These are phyloP conservation scores for Proterorhinus semilunaris DNA, from an alignment of 2,113 vertebrate genomes.

Conservation along the genomic window DNA sequence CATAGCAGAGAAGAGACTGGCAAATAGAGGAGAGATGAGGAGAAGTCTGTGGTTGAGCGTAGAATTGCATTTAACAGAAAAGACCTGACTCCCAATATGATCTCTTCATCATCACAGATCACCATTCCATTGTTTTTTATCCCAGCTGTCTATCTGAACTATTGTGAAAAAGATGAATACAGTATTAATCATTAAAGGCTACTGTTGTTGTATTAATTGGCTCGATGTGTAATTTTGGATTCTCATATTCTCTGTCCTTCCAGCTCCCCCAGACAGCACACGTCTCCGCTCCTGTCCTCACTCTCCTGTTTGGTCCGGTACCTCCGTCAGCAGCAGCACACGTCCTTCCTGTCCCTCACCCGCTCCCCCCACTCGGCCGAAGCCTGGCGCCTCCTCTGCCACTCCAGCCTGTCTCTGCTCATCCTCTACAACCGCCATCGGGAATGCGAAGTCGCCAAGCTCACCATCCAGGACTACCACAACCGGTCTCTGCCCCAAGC, in stretches of 20 bases:
- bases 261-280: constrained; percentile 69
- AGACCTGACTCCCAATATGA: too few relatives aligned
- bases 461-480: constrained; percentile 75
- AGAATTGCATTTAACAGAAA: too few relatives aligned
- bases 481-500: constrained; percentile 48
- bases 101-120: too few relatives aligned
- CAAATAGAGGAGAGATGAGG: too few relatives aligned
- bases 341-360: constrained; percentile 72
- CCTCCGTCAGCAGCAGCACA: constrained; percentile 76
- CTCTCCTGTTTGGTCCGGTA: constrained; percentile 77
- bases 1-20: too few relatives aligned
- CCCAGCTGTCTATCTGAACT: too few relatives aligned
- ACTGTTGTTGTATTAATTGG: neutral
- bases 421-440: constrained; percentile 81
- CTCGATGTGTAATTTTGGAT: neutral
- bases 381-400: constrained; percentile 79
- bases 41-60: too few relatives aligned
- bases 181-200: too few relatives aligned
- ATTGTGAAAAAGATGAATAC: too few relatives aligned
- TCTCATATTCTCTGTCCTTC: constrained; percentile 6
- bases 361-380: constrained; percentile 73
- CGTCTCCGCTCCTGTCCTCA: constrained; percentile 75
- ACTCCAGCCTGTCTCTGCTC: constrained; percentile 78
- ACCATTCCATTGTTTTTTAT: too few relatives aligned
- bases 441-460: constrained; percentile 80